These are phyloP conservation scores for Limnothrissa miodon DNA, from an alignment of 2,113 vertebrate species.

Conservation along the genomic window DNA sequence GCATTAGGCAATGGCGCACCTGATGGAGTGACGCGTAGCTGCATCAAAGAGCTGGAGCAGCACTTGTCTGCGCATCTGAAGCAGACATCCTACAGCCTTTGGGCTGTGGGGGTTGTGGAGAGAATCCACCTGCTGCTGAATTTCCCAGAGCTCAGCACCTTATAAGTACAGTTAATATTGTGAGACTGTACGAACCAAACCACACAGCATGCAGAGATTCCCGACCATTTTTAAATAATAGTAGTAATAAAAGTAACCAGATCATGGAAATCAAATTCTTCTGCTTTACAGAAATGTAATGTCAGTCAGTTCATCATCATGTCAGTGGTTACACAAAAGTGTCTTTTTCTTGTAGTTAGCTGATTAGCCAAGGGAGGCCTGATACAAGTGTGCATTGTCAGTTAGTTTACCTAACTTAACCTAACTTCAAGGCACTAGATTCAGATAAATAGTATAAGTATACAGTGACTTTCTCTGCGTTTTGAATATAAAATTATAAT, in stretches of 20 bases:
- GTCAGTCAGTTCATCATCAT: not conserved
- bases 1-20: conserved; percentile 38
- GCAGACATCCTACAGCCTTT: conserved; percentile 55
- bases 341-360: not conserved
- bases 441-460: not conserved
- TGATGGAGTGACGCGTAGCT: conserved; percentile 61
- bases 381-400: not conserved
- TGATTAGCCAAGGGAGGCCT: not conserved
- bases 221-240: not conserved
- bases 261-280: not conserved
- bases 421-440: no score
- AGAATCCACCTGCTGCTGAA: conserved; percentile 67
- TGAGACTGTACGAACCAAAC: not conserved
- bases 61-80: conserved; percentile 65
- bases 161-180: not conserved
- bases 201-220: not conserved
- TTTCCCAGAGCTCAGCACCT: conserved; percentile 71
- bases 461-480: not conserved
- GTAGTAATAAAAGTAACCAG: no score
- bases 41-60: conserved; percentile 69
- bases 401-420: no score
- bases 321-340: not conserved
- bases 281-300: not conserved
- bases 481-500: not conserved
- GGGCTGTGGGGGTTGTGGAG: conserved; percentile 65